Evolutionary conservation across 2,888 invertebrate species (phyloP).

Genomic region (Tetranychus truncatus): DNA sequence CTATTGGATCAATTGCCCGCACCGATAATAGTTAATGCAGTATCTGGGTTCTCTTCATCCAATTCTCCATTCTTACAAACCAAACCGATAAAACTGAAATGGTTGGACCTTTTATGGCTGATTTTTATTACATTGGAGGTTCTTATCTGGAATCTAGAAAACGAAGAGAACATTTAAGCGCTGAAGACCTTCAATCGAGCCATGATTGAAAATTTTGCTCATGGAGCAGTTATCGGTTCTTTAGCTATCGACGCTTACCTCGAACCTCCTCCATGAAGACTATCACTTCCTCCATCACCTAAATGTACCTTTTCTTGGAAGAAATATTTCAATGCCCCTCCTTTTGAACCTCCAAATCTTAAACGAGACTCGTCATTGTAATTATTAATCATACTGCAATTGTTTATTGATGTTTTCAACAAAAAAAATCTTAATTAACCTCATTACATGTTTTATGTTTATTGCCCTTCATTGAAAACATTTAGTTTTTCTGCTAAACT

Average conservation of each 20-base stretch:
- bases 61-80: too few relatives aligned
- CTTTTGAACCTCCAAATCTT: conserved; percentile 52
- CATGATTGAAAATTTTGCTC: conserved; percentile 77
- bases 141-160: conserved; percentile 78
- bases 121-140: conserved; percentile 69
- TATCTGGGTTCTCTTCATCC: too few relatives aligned
- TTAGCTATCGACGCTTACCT: neutral
- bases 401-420: too few relatives aligned
- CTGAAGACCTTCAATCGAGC: conserved; percentile 85
- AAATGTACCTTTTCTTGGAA: conserved; percentile 61
- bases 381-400: too few relatives aligned
- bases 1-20: too few relatives aligned
- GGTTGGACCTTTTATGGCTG: conserved; percentile 79
- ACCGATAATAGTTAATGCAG: too few relatives aligned
- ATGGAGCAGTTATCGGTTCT: conserved; percentile 50
- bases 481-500: too few relatives aligned
- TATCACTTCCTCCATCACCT: conserved; percentile 69
- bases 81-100: conserved; percentile 78
- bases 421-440: too few relatives aligned
- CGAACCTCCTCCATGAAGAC: conserved; percentile 40
- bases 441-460: too few relatives aligned
- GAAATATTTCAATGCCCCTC: conserved; percentile 56
- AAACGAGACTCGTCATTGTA: conserved; percentile 44
- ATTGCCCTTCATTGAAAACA: too few relatives aligned
- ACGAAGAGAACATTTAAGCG: conserved; percentile 79